A percentile compares a stretch with the other conserved stretches of the same genome.
Conservation (phyloP, 2,888 invertebrate species). For the Flexamia atlantica region DNA sequence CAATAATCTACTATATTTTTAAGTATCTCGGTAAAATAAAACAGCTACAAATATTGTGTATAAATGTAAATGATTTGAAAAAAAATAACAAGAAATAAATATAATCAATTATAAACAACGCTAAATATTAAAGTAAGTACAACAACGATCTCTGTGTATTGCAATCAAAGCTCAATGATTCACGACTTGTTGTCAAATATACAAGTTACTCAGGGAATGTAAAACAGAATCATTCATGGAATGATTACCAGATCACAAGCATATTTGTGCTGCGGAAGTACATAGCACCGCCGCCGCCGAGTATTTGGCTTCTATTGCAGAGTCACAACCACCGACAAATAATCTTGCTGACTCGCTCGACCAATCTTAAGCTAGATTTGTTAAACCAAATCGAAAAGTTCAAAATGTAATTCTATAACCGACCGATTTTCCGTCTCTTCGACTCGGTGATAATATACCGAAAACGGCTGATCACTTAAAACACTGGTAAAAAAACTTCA, state of each 20-base stretch:
- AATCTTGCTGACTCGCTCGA: background rate
- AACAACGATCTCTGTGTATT: slow-evolving; percentile 48
- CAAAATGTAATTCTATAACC: slow-evolving; percentile 13
- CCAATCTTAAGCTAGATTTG: slow-evolving; percentile 37
- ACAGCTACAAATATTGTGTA: slow-evolving; percentile 27
- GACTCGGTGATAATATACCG: background rate
- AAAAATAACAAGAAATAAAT: slow-evolving; percentile 58
- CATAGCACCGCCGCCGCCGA: slow-evolving; percentile 26
- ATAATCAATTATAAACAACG: slow-evolving; percentile 45
- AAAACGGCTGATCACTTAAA: slow-evolving; percentile 6
- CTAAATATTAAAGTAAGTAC: slow-evolving; percentile 51
- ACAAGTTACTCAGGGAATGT: slow-evolving; percentile 55
- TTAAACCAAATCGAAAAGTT: slow-evolving; percentile 50
- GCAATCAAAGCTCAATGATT: slow-evolving; percentile 61
- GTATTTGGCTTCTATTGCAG: slow-evolving; percentile 44
- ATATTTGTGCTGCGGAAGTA: slow-evolving; percentile 38
- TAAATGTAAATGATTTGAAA: slow-evolving; percentile 42
- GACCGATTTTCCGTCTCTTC: slow-evolving; percentile 1
- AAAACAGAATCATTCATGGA: slow-evolving; percentile 60
- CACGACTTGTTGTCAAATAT: slow-evolving; percentile 43
- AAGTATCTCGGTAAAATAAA: slow-evolving; percentile 33
- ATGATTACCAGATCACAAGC: slow-evolving; percentile 57
- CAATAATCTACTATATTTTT: slow-evolving; percentile 45
- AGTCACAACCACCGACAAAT: slow-evolving; percentile 2
- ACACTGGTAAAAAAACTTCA: slow-evolving; percentile 1